Evolutionary conservation across 2,888 invertebrate genomes (phyloP), one percentile per base, ranked within the genome.

Genomic region (Rhingia campestris): DNA sequence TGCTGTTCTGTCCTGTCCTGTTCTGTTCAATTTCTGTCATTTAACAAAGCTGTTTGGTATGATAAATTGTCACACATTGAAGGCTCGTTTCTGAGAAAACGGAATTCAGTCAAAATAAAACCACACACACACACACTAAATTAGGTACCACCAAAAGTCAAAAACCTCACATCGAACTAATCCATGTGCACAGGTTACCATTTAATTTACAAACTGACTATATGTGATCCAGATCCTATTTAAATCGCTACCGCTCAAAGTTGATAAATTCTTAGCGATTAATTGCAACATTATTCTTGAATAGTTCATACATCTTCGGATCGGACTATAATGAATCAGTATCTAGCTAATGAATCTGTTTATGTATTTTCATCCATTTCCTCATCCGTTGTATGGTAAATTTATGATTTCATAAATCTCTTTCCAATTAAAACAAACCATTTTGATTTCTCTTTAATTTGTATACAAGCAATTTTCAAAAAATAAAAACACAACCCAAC

Each of bases 391-490:
- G n/a, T 43, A 47, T 47, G 6, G 7, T n/a, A 51, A 49, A 82
- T 82, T 82, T 82, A 77, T 73, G 77, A 67, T 51, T 76, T 82
- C 67, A 77, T 77, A 81, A 75, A 80, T 47, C 9, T 30, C 9
- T 9, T 9, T 9, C 10, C 30, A 22, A 3, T 22, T 6, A 30
- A 4, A 47, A 73, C 67, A 77, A 66, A 73, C 77, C 56, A 63
- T 82, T 77, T 73, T 69, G 59, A 76, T 81, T 73, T 69, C 35
- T 51, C 51, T 67, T 66, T 67, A 72, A 77, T 82, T 77, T 77
- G 67, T 81, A 67, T 58, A 74, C 56, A 70, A n/a, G 14, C 33
- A 43, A 49, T 37, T 33, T 33, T 22, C 32, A 9, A 49, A 56
- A 33, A 9, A 49, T 3, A 51, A 51, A 30, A 49, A 66, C 54